Conservation (phyloP, 2,888 invertebrate species). For the Phasia obesa region DNA sequence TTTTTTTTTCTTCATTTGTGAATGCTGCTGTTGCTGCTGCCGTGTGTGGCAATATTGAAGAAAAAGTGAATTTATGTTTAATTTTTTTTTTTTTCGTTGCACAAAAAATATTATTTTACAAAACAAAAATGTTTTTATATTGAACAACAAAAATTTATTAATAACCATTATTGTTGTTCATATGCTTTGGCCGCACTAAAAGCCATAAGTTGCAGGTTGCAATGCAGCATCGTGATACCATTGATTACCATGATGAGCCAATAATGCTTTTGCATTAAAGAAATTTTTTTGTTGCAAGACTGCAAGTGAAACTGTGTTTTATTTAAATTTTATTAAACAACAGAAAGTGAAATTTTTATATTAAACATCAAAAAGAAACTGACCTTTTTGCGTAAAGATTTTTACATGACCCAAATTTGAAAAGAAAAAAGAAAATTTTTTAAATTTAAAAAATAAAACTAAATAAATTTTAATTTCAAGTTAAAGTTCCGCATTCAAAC, state of each 20-base stretch:
- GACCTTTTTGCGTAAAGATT: slow-evolving; percentile 44
- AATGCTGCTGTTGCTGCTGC: background rate
- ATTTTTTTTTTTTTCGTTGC: slow-evolving; percentile 20
- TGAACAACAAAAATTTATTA: slow-evolving; percentile 18
- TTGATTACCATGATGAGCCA: slow-evolving; percentile 61
- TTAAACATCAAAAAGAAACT: slow-evolving; percentile 2
- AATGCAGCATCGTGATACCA: slow-evolving; percentile 36
- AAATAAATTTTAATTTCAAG: no score
- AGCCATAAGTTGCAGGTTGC: background rate
- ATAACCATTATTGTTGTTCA: slow-evolving; percentile 35
- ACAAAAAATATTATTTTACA: slow-evolving; percentile 6
- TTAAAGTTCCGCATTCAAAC: no score
- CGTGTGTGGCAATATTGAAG: slow-evolving; percentile 52
- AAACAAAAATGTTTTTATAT: slow-evolving; percentile 29
- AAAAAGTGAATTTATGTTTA: slow-evolving; percentile 60
- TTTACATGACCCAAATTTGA: slow-evolving; percentile 10
- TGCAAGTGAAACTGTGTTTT: slow-evolving; percentile 53
- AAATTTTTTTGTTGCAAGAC: background rate
- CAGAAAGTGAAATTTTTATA: slow-evolving; percentile 56
- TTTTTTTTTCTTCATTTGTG: slow-evolving; percentile 21
- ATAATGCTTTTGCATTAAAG: slow-evolving; percentile 50
- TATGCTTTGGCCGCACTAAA: slow-evolving; percentile 17
- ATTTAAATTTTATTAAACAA: slow-evolving; percentile 16
- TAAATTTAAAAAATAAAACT: background rate
- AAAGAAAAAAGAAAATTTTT: background rate